Percentiles rank a stretch among this genome's conserved stretches.
These are phyloP conservation scores for Lacanobia wlatinum DNA, from an alignment of 2,888 invertebrate genomes.

Conservation along the genomic window DNA sequence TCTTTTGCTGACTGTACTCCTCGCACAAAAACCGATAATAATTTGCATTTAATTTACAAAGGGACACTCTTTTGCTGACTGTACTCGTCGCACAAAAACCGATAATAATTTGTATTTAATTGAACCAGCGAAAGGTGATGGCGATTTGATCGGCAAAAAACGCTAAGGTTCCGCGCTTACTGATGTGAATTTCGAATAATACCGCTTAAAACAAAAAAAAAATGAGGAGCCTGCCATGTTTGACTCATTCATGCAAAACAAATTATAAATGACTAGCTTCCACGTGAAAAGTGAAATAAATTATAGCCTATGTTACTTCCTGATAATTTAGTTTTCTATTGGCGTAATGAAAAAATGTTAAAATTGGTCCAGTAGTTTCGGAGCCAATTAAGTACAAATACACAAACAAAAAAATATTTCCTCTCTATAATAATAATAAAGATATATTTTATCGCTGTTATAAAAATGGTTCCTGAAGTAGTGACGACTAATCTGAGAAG, in stretches of 20 bases:
- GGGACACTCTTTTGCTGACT: neutral
- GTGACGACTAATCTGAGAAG: neutral
- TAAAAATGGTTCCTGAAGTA: neutral
- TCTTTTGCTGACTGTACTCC: neutral
- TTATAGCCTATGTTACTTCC: too few species aligned
- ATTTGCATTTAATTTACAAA: slow-evolving; percentile 27
- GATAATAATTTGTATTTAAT: slow-evolving; percentile 55
- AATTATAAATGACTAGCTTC: too few species aligned
- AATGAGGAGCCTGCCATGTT: too few species aligned
- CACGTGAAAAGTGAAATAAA: too few species aligned
- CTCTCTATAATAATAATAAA: too few species aligned
- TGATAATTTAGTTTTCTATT: too few species aligned
- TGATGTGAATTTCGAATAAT: slow-evolving; percentile 14
- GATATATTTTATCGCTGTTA: too few species aligned
- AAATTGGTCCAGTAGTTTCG: too few species aligned
- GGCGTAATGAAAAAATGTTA: too few species aligned
- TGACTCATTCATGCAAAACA: too few species aligned
- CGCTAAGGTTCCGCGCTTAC: slow-evolving; percentile 25
- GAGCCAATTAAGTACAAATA: too few species aligned
- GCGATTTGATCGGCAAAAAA: slow-evolving; percentile 33
- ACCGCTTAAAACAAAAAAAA: neutral
- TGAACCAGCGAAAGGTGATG: slow-evolving; percentile 44
- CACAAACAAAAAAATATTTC: too few species aligned
- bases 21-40: slow-evolving; percentile 30
- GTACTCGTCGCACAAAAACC: slow-evolving; percentile 22